These are phyloP conservation scores for Phymatocera aterrima DNA, from an alignment of 2,888 invertebrate species.

Conservation along the genomic window DNA sequence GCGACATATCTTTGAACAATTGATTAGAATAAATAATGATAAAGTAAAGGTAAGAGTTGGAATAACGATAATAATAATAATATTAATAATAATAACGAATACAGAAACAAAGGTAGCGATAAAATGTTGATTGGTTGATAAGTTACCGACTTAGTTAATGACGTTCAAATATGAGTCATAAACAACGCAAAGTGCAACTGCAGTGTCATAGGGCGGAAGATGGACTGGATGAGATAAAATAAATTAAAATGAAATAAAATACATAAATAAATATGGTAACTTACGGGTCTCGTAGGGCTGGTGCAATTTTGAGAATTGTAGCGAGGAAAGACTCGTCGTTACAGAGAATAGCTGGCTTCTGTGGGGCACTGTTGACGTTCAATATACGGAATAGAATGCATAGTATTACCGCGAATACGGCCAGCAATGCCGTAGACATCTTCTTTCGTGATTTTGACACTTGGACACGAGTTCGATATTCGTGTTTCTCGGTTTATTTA, in stretches of 20 bases:
- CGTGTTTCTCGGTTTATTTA: neutral
- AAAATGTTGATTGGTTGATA: neutral
- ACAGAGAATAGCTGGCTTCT: slow-evolving; percentile 87
- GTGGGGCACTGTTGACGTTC: slow-evolving; percentile 89
- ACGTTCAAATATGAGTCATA: neutral
- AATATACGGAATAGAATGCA: slow-evolving; percentile 90
- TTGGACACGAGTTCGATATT: neutral
- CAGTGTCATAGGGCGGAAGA: neutral
- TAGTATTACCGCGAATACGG: slow-evolving; percentile 88
- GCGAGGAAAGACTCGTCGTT: slow-evolving; percentile 86
- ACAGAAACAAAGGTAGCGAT: no score
- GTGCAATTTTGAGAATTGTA: slow-evolving; percentile 87
- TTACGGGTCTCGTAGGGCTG: slow-evolving; percentile 89
- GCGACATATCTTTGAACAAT: no score
- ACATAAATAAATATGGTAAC: slow-evolving; percentile 73
- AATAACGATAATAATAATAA: neutral
- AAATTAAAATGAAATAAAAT: no score
- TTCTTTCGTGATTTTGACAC: slow-evolving; percentile 44
- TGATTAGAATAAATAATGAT: no score
- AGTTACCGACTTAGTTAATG: slow-evolving; percentile 10
- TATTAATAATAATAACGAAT: neutral
- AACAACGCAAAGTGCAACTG: neutral
- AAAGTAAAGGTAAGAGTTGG: no score
- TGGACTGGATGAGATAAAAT: slow-evolving; percentile 5
- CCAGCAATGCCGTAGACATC: slow-evolving; percentile 90